A percentile compares a stretch with the other conserved stretches of the same genome.
These are phyloP conservation scores for Axinella damicornis DNA, from an alignment of 37 sponge, comb jelly and placozoan genomes.

Conservation along the genomic window DNA sequence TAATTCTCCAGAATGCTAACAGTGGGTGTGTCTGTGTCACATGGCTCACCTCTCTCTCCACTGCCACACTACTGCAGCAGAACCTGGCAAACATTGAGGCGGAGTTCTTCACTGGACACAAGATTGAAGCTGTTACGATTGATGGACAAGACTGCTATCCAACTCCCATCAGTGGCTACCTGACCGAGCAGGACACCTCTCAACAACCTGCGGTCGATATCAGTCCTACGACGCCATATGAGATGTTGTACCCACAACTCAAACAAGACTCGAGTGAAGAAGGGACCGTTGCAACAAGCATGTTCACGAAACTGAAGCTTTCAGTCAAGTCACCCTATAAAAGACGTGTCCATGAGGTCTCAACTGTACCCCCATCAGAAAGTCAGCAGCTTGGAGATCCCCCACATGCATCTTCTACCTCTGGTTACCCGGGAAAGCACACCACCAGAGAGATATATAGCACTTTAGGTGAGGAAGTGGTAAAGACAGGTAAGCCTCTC, in stretches of 20 bases:
- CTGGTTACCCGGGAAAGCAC: no score
- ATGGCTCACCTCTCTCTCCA: background rate
- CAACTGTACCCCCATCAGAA: no score
- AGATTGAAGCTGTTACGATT: background rate
- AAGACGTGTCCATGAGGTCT: no score
- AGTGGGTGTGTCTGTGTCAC: background rate
- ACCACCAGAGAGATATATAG: no score
- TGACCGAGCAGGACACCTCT: conserved; percentile 6
- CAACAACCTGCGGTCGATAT: background rate
- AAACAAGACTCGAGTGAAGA: background rate
- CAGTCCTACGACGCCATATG: background rate
- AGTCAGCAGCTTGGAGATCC: no score
- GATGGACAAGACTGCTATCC: background rate
- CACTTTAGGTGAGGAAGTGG: no score
- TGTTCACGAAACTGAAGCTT: conserved; percentile 1
- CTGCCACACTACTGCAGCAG: background rate
- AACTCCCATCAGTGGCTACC: background rate
- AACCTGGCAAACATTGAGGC: background rate
- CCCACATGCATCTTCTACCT: no score
- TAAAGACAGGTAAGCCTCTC: no score
- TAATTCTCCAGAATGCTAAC: background rate
- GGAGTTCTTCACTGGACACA: background rate
- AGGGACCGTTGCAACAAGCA: background rate
- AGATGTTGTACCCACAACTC: background rate
- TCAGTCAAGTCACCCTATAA: no score